Conservation (phyloP, 2,113 vertebrate species). For the Gadus macrocephalus region DNA sequence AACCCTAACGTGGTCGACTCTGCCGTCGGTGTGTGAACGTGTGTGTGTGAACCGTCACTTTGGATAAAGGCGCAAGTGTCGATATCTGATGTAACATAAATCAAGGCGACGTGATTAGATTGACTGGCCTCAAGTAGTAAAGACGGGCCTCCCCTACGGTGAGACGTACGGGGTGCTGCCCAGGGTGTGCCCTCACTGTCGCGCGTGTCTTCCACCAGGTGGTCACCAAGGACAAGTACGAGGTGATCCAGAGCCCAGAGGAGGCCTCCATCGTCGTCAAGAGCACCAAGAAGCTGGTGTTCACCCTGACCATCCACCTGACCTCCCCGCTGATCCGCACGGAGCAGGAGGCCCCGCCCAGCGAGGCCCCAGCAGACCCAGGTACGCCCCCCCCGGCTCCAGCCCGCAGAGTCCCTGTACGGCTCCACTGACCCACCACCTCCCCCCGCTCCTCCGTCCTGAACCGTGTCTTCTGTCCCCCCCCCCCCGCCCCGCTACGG, state of each 20-base stretch:
- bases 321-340: slow-evolving; percentile 87
- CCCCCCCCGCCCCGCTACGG: background rate
- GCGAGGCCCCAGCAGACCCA: slow-evolving; percentile 75
- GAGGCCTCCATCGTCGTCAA: slow-evolving; percentile 83
- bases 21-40: too few species aligned
- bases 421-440: slow-evolving; percentile 36
- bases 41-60: too few species aligned
- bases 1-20: too few species aligned
- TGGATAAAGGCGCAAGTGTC: too few species aligned
- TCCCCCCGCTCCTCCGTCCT: background rate
- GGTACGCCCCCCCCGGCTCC: slow-evolving; percentile 63
- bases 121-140: too few species aligned
- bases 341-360: slow-evolving; percentile 61
- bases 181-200: background rate
- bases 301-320: slow-evolving; percentile 85
- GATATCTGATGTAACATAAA: too few species aligned
- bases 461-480: background rate
- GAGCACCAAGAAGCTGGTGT: slow-evolving; percentile 78
- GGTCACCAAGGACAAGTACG: slow-evolving; percentile 83
- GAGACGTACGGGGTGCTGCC: too few species aligned
- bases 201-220: slow-evolving; percentile 55
- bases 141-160: too few species aligned
- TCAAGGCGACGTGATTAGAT: too few species aligned
- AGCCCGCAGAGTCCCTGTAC: slow-evolving; percentile 27
- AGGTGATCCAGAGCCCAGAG: slow-evolving; percentile 74